These are phyloP conservation scores for Suricata suricatta DNA, from an alignment of 2,113 vertebrate genomes.

Conservation along the genomic window DNA sequence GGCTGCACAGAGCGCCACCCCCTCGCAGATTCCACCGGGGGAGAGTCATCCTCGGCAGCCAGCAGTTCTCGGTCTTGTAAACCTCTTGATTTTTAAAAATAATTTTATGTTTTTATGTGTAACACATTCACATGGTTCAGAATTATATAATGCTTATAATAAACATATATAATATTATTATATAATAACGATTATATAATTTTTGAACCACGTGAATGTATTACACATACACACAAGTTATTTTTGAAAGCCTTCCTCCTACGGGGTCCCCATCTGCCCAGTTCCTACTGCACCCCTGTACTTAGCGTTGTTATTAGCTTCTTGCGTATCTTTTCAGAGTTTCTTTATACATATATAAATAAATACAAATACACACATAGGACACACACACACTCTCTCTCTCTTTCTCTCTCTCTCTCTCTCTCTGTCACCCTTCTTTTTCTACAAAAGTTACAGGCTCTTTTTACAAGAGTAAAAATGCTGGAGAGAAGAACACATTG, in stretches of 20 bases:
- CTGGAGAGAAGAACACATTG: background rate
- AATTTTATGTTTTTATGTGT: conserved; percentile 10
- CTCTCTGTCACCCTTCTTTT: background rate
- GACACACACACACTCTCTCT: background rate
- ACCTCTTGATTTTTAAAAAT: background rate
- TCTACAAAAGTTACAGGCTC: background rate
- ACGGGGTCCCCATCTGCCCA: background rate
- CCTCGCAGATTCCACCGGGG: conserved; percentile 22
- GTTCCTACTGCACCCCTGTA: background rate
- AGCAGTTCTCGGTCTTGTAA: conserved; percentile 17
- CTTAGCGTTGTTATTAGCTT: conserved; percentile 14
- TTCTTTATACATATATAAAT: background rate
- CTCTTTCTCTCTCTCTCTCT: background rate
- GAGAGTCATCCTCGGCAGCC: background rate
- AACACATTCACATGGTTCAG: background rate
- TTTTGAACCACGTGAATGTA: background rate
- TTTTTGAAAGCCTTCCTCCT: background rate
- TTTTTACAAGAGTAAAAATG: background rate
- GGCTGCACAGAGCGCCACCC: background rate
- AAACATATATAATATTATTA: background rate
- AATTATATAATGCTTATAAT: background rate
- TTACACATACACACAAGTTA: background rate
- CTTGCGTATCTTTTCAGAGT: conserved; percentile 17
- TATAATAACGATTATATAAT: background rate
- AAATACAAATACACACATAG: background rate